A percentile compares a stretch with the other conserved stretches of the same genome.
Evolutionary conservation across 37 sponge, comb jelly and placozoan species (phyloP).

Genomic region (Dysidea cf. avara): DNA sequence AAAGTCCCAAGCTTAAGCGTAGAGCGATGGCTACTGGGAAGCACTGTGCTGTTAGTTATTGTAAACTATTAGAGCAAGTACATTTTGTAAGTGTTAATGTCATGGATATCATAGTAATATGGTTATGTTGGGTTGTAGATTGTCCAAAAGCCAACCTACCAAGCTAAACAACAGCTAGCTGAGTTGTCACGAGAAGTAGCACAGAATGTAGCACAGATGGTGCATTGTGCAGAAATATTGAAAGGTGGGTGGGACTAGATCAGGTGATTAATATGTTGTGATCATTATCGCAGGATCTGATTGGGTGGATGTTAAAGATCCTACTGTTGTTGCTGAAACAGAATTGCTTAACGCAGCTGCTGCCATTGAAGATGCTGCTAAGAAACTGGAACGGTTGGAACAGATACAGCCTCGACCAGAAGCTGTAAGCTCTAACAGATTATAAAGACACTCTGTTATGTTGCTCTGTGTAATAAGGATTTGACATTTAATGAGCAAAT

Average conservation of each 20-base stretch:
- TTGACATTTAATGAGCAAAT: constrained; percentile 96
- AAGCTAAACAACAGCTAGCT: constrained; percentile 58
- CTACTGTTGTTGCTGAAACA: constrained; percentile 90
- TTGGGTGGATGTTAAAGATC: constrained; percentile 88
- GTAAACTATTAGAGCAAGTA: constrained; percentile 75
- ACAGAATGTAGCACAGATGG: constrained; percentile 61
- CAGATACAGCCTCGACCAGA: constrained; percentile 57
- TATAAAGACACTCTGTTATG: no score
- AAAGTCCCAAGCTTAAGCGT: not conserved
- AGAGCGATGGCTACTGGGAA: constrained; percentile 62
- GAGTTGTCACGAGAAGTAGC: constrained; percentile 80
- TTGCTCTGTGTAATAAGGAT: constrained; percentile 33
- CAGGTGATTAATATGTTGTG: not conserved
- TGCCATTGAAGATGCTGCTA: constrained; percentile 94
- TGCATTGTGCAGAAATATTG: constrained; percentile 57
- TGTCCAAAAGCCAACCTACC: constrained; percentile 55
- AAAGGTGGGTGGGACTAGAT: constrained; percentile 31
- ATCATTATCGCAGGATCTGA: constrained; percentile 31
- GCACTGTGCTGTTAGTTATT: constrained; percentile 75
- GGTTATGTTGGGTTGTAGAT: no score
- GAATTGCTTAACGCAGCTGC: constrained; percentile 95
- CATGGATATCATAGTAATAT: not conserved
- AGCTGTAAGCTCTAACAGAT: no score
- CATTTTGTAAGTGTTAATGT: constrained; percentile 11
- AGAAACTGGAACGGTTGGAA: constrained; percentile 85